Evolutionary conservation across 2,888 invertebrate species (phyloP).

Genomic region (Heliconius charithonia): DNA sequence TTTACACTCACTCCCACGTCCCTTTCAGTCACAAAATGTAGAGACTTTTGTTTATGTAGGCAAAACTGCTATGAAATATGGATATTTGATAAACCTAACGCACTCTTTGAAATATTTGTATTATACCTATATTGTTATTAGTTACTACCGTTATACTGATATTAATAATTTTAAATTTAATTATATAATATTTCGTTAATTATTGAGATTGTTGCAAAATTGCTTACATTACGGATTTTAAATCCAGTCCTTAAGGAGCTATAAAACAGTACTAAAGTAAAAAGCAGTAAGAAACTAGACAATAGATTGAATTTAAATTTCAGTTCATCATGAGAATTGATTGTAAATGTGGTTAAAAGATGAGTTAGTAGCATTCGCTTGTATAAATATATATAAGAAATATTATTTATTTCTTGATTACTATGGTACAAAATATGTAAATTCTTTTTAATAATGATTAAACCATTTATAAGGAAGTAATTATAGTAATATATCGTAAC

Average conservation of each 20-base stretch:
- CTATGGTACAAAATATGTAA: neutral
- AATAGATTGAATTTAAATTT: too few relatives aligned
- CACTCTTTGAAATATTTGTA: neutral
- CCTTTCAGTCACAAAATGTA: conserved; percentile 1
- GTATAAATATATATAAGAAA: neutral
- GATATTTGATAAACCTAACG: neutral
- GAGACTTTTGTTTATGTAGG: neutral
- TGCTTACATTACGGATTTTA: too few relatives aligned
- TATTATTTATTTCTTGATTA: neutral
- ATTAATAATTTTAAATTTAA: too few relatives aligned
- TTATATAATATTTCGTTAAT: too few relatives aligned
- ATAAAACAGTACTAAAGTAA: too few relatives aligned
- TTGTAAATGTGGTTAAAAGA: too few relatives aligned
- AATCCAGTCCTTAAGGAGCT: too few relatives aligned
- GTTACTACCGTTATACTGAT: too few relatives aligned
- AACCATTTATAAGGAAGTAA: conserved; percentile 8
- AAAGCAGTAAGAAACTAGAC: too few relatives aligned
- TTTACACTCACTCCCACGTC: conserved; percentile 5
- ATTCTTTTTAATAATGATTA: neutral
- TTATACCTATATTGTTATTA: neutral
- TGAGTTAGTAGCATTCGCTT: too few relatives aligned
- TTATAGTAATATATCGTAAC: neutral
- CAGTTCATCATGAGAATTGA: too few relatives aligned
- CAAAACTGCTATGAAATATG: neutral
- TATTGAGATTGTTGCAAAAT: too few relatives aligned